Evolutionary conservation across 2,888 invertebrate species (phyloP).

Genomic region (Cyaniris semiargus): DNA sequence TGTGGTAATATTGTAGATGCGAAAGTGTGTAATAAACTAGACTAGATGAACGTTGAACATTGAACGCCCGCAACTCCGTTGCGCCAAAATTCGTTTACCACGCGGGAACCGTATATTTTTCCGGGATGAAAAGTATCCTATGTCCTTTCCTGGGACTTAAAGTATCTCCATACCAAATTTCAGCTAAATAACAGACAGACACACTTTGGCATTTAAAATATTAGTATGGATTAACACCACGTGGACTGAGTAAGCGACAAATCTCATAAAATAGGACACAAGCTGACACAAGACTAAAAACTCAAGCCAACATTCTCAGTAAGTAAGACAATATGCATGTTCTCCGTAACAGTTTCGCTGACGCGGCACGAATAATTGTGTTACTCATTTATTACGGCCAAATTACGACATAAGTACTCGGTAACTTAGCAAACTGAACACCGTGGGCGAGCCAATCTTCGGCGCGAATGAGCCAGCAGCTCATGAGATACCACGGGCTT

Average conservation of each 20-base stretch:
- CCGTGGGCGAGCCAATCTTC: neutral
- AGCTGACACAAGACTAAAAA: constrained; percentile 6
- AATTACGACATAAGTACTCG: neutral
- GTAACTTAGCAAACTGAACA: neutral
- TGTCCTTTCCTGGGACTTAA: too few species aligned
- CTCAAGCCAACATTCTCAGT: neutral
- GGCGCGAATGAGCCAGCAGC: neutral
- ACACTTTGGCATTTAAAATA: neutral
- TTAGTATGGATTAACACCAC: neutral
- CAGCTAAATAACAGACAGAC: neutral
- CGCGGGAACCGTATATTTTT: too few species aligned
- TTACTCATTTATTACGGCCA: constrained; percentile 8
- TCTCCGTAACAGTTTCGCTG: neutral
- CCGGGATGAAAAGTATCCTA: too few species aligned
- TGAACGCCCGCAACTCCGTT: too few species aligned
- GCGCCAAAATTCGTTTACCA: too few species aligned
- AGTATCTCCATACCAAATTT: too few species aligned
- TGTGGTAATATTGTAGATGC: too few species aligned
- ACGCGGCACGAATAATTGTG: neutral
- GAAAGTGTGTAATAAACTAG: too few species aligned
- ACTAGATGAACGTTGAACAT: too few species aligned
- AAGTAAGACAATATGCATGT: constrained; percentile 10
- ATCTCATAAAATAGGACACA: neutral
- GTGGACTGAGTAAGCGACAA: constrained; percentile 7
- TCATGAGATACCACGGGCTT: neutral